Percentiles rank a stretch among this genome's conserved stretches.
These are phyloP conservation scores for Cuniculus paca DNA, from an alignment of 2,797 vertebrate genomes.

Conservation along the genomic window DNA sequence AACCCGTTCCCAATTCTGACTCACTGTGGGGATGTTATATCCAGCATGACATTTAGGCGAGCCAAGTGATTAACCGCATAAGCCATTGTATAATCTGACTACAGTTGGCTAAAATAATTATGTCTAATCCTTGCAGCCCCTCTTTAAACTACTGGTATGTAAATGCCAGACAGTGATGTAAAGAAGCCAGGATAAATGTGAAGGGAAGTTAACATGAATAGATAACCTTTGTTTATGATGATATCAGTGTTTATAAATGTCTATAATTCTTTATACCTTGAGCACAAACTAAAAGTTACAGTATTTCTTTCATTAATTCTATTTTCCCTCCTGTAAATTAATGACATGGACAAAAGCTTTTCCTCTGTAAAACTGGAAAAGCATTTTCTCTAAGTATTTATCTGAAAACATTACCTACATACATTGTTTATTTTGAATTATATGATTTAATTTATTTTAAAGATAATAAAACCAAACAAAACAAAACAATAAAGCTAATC, in stretches of 20 bases:
- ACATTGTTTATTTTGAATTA: slow-evolving; percentile 12
- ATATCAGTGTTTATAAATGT: slow-evolving; percentile 59
- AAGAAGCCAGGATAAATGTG: background rate
- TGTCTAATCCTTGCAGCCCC: background rate
- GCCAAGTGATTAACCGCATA: slow-evolving; percentile 53
- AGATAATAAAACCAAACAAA: too few species aligned
- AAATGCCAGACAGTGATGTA: slow-evolving; percentile 13
- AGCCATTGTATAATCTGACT: slow-evolving; percentile 21
- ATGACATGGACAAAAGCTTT: background rate
- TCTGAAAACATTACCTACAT: background rate
- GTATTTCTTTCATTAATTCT: slow-evolving; percentile 50
- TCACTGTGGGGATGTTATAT: slow-evolving; percentile 65
- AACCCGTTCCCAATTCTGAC: slow-evolving; percentile 71
- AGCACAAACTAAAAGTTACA: slow-evolving; percentile 2
- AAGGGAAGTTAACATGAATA: background rate
- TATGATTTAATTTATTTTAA: background rate
- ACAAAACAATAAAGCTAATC: too few species aligned
- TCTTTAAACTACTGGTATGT: slow-evolving; percentile 41
- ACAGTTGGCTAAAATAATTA: slow-evolving; percentile 58
- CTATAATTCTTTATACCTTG: slow-evolving; percentile 51
- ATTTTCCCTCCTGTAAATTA: background rate
- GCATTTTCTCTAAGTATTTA: slow-evolving; percentile 41
- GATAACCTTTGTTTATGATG: slow-evolving; percentile 5
- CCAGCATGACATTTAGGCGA: slow-evolving; percentile 62
- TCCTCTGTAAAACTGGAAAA: background rate